These are phyloP conservation scores for Apoderus coryli DNA, from an alignment of 2,888 invertebrate species.

Conservation along the genomic window DNA sequence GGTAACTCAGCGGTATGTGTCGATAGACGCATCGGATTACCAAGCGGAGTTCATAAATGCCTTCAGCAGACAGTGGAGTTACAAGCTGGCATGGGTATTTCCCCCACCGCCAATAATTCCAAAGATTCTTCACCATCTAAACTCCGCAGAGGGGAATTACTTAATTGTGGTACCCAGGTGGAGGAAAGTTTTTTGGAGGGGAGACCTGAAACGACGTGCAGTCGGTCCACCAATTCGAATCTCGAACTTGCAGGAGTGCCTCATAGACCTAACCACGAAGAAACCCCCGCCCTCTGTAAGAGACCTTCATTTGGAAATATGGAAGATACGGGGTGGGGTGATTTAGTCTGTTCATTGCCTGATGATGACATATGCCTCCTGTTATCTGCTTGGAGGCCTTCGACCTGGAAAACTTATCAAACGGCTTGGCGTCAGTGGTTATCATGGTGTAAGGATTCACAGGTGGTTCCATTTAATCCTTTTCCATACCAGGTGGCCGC, in stretches of 20 bases:
- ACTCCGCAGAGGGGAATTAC: conserved; percentile 15
- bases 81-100: conserved; percentile 18
- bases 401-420: conserved; percentile 9
- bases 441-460: neutral
- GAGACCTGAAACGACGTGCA: conserved; percentile 10
- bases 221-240: conserved; percentile 6
- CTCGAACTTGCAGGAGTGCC: conserved; percentile 7
- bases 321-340: conserved; percentile 10
- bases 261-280: conserved; percentile 9
- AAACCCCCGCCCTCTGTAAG: conserved; percentile 8
- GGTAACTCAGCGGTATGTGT: conserved; percentile 14
- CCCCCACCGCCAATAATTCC: conserved; percentile 22
- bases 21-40: conserved; percentile 11
- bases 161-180: conserved; percentile 18
- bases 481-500: neutral
- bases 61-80: conserved; percentile 16
- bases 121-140: conserved; percentile 16
- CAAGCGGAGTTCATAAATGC: conserved; percentile 13
- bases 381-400: conserved; percentile 7
- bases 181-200: conserved; percentile 19
- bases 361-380: neutral
- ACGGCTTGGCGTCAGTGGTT: conserved; percentile 4
- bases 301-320: conserved; percentile 10
- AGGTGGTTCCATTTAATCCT: neutral
- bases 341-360: neutral